These are phyloP conservation scores for Amia ocellicauda DNA, from an alignment of 2,113 vertebrate genomes.

Conservation along the genomic window DNA sequence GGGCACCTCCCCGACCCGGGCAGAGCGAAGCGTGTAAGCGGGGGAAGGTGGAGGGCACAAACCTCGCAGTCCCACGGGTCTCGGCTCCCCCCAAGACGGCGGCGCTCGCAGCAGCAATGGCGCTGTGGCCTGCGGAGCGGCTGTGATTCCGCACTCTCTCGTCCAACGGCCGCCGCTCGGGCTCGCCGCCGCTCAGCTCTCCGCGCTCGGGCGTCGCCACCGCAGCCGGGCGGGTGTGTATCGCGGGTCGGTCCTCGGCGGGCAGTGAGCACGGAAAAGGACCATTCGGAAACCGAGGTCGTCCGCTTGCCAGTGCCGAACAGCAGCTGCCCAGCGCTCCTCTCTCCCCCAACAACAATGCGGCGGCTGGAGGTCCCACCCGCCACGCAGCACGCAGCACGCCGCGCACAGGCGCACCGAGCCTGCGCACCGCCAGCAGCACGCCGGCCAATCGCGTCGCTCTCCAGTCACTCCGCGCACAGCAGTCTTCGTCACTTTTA, in stretches of 20 bases:
- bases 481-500: too few species aligned
- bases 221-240: conserved; percentile 31
- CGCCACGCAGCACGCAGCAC: conserved; percentile 49
- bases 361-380: conserved; percentile 58
- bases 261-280: conserved; percentile 29
- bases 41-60: conserved; percentile 27
- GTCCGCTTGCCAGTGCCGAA: conserved; percentile 28
- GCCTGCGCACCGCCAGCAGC: too few species aligned
- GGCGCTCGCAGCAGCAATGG: conserved; percentile 54
- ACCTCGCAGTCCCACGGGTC: conserved; percentile 48
- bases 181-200: conserved; percentile 31
- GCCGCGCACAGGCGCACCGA: too few species aligned
- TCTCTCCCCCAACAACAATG: conserved; percentile 72
- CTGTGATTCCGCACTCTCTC: conserved; percentile 55
- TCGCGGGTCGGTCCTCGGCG: conserved; percentile 12
- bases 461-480: too few species aligned
- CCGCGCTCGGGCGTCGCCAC: conserved; percentile 27
- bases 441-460: too few species aligned
- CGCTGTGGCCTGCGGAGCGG: conserved; percentile 59
- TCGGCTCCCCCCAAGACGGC: conserved; percentile 42
- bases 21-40: too few species aligned
- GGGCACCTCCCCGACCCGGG: too few species aligned
- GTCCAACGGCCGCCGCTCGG: conserved; percentile 51
- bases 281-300: conserved; percentile 35
- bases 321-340: conserved; percentile 35